phyloP scores from a whole-genome alignment of 2,888 invertebrate genomes.

The Pseudococcus jackbeardsleyi region DNA sequence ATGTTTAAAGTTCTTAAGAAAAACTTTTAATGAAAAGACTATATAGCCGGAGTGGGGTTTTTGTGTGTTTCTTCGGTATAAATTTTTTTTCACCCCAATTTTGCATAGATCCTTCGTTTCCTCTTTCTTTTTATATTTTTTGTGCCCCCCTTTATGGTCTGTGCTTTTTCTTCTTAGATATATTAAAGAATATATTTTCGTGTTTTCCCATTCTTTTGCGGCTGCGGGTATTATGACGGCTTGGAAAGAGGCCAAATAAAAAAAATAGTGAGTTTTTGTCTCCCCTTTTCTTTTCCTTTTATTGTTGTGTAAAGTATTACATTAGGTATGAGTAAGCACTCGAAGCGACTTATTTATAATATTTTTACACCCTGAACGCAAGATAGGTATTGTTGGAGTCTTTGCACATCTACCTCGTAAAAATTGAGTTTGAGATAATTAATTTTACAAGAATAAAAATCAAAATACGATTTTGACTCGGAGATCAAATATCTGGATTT shows the following conservation, averaged over 20 bases:
- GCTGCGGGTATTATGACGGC: neutral
- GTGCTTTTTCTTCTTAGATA: neutral
- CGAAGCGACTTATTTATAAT: too few relatives aligned
- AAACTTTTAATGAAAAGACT: constrained; percentile 62
- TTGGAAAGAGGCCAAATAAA: neutral
- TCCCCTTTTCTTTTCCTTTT: neutral
- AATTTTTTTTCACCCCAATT: constrained; percentile 1
- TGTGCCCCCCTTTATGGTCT: neutral
- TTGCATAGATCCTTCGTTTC: constrained; percentile 1
- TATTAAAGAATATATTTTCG: constrained; percentile 19
- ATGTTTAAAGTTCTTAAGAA: constrained; percentile 49
- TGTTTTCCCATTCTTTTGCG: neutral
- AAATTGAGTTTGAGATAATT: neutral
- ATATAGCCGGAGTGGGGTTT: neutral
- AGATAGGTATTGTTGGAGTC: neutral
- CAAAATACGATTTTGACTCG: neutral
- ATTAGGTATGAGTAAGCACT: too few relatives aligned
- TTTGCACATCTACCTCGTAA: too few relatives aligned
- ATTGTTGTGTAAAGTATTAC: neutral
- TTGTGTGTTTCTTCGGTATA: constrained; percentile 33
- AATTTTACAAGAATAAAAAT: neutral
- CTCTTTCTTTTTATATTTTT: neutral
- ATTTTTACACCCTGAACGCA: too few relatives aligned
- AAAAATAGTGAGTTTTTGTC: neutral
- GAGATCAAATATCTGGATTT: neutral